Conservation (phyloP, 2,113 vertebrate species). For the Engraulis encrasicolus region DNA sequence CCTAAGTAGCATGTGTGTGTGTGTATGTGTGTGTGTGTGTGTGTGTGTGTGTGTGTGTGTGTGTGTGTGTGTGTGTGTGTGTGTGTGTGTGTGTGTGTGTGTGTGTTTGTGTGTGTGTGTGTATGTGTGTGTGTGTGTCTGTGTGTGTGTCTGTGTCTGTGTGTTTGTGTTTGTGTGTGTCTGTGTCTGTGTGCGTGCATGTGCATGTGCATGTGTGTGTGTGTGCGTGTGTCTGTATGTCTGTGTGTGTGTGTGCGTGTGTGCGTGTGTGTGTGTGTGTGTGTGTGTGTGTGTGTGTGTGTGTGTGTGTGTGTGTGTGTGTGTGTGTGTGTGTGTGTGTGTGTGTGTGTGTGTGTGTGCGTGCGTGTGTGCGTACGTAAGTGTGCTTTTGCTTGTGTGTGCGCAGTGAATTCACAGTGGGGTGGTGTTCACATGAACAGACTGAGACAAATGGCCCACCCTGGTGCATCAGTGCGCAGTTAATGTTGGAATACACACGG, state of each 20-base stretch:
- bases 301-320: constrained; percentile 17
- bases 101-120: too few relatives aligned
- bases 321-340: constrained; percentile 20
- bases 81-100: too few relatives aligned
- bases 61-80: constrained; percentile 4
- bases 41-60: constrained; percentile 10
- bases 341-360: not conserved
- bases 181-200: too few relatives aligned
- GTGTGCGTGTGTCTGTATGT: not conserved
- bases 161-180: too few relatives aligned
- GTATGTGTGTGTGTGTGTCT: not conserved
- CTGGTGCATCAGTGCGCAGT: too few relatives aligned
- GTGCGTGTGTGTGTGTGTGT: too few relatives aligned
- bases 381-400: not conserved
- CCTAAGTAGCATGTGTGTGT: not conserved
- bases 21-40: constrained; percentile 5
- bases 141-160: constrained; percentile 11
- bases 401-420: too few relatives aligned
- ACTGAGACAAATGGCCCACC: too few relatives aligned
- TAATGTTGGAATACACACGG: too few relatives aligned
- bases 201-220: not conserved
- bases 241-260: not conserved
- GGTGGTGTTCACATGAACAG: too few relatives aligned
- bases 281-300: constrained; percentile 25
- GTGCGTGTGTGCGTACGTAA: not conserved